A percentile compares a stretch with the other conserved stretches of the same genome.
Conservation (phyloP, 2,888 invertebrate species). For the Aleiodes alternator region DNA sequence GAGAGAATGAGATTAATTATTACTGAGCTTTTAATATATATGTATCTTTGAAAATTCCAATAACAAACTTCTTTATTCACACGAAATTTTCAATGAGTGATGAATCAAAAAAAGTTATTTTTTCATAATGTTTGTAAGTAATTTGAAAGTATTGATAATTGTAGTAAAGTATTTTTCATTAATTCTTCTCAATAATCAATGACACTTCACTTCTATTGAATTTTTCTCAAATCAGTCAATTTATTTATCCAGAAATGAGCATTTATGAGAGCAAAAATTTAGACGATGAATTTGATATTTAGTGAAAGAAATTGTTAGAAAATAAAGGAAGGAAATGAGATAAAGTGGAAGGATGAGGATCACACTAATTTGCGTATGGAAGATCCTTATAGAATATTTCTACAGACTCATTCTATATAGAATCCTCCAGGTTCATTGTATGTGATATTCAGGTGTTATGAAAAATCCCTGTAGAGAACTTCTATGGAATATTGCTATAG, state of each 20-base stretch:
- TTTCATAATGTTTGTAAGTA: slow-evolving; percentile 31
- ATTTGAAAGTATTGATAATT: slow-evolving; percentile 16
- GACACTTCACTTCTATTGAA: background rate
- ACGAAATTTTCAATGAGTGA: slow-evolving; percentile 29
- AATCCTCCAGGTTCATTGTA: no score
- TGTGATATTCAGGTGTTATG: no score
- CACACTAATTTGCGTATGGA: no score
- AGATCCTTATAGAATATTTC: no score
- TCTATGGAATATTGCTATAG: no score
- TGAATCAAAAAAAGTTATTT: slow-evolving; percentile 41
- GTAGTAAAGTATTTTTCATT: background rate
- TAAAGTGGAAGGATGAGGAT: no score
- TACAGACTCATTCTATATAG: no score
- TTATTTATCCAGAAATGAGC: no score
- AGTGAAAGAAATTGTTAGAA: background rate
- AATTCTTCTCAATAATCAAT: background rate
- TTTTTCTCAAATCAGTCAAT: no score
- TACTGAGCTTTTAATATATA: slow-evolving; percentile 2
- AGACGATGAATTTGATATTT: background rate
- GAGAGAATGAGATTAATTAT: background rate
- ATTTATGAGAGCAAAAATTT: no score
- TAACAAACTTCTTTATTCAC: background rate
- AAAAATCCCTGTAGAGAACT: no score
- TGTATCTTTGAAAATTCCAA: background rate
- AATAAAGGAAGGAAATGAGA: no score